Evolutionary conservation across 2,888 invertebrate species (phyloP).

Genomic region (Eupithecia dodoneata): DNA sequence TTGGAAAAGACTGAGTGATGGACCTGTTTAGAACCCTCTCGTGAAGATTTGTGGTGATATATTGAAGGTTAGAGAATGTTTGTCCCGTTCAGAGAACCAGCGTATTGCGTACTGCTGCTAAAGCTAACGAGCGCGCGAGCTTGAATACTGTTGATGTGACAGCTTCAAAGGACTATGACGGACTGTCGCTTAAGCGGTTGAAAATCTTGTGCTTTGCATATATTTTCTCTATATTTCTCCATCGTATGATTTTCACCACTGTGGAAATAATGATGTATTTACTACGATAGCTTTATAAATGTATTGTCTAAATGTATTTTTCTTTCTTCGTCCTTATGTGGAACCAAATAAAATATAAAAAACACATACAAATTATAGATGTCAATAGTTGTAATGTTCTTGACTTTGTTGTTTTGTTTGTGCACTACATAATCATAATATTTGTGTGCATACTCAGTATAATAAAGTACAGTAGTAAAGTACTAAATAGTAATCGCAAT

Average conservation of each 20-base stretch:
- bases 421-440: not conserved
- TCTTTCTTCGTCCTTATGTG: not conserved
- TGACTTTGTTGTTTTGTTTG: not conserved
- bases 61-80: constrained; percentile 6
- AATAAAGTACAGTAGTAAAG: too few relatives aligned
- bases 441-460: not conserved
- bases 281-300: not conserved
- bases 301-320: too few relatives aligned
- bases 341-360: not conserved
- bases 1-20: constrained; percentile 26
- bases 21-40: constrained; percentile 12
- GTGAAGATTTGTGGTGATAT: constrained; percentile 11
- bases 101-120: constrained; percentile 4
- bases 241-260: not conserved
- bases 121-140: not conserved
- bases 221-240: not conserved
- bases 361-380: not conserved
- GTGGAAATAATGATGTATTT: not conserved
- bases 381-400: constrained; percentile 20
- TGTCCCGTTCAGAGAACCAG: constrained; percentile 3
- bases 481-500: not conserved
- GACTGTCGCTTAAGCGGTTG: constrained; percentile 19
- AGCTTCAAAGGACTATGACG: not conserved
- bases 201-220: constrained; percentile 4
- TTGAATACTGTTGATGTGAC: constrained; percentile 20